These are phyloP conservation scores for Polyommatus iphigenia DNA, from an alignment of 2,888 invertebrate genomes.

Conservation along the genomic window DNA sequence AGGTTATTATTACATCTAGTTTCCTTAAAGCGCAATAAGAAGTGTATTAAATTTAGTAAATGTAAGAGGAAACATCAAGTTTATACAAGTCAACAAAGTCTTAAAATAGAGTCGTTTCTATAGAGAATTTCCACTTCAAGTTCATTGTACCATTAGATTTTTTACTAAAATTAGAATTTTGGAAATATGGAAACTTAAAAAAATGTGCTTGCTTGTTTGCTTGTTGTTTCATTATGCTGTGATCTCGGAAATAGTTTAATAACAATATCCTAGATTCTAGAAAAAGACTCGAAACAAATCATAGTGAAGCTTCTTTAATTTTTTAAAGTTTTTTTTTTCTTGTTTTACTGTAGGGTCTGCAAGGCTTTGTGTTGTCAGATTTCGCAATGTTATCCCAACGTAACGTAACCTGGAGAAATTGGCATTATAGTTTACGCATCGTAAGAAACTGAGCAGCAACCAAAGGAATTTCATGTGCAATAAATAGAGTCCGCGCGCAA, in stretches of 20 bases:
- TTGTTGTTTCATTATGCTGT: too few species aligned
- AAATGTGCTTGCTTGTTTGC: neutral
- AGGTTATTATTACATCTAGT: neutral
- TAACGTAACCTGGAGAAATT: neutral
- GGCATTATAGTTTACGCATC: neutral
- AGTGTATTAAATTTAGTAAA: neutral
- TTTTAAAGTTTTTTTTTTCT: neutral
- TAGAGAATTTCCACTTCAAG: neutral
- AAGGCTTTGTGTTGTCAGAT: neutral
- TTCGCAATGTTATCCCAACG: neutral
- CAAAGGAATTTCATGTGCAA: slow-evolving; percentile 24
- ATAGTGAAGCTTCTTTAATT: too few species aligned
- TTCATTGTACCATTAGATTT: neutral
- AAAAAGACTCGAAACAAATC: too few species aligned
- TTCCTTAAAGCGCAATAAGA: neutral
- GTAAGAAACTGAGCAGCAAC: neutral
- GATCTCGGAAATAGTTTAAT: too few species aligned
- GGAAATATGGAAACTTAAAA: neutral
- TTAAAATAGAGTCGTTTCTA: neutral
- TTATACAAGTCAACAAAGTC: neutral
- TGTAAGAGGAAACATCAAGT: neutral
- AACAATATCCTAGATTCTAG: too few species aligned
- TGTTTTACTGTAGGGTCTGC: neutral
- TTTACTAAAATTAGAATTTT: neutral
- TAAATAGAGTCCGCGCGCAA: slow-evolving; percentile 20